These are phyloP conservation scores for Regulus satrapa DNA, from an alignment of 2,113 vertebrate genomes.

Conservation along the genomic window DNA sequence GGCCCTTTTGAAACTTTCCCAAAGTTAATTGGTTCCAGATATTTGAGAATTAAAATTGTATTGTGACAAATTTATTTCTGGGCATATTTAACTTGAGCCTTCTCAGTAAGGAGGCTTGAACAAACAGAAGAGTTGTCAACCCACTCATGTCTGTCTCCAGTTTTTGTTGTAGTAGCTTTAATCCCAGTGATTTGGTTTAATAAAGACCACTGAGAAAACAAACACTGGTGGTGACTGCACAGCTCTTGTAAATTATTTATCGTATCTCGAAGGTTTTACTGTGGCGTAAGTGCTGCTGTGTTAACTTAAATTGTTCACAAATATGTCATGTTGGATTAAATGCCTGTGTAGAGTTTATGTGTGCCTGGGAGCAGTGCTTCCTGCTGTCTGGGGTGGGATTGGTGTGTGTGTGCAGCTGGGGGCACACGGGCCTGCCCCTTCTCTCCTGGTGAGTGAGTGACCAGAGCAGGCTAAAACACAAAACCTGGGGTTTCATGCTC, in stretches of 20 bases:
- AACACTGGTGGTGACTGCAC: not conserved
- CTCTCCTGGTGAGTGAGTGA: not conserved
- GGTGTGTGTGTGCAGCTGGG: not conserved
- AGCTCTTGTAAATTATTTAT: conserved; percentile 50
- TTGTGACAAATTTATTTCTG: conserved; percentile 69
- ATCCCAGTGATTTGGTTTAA: conserved; percentile 48
- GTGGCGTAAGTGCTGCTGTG: not conserved
- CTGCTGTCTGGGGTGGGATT: not conserved
- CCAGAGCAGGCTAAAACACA: not conserved
- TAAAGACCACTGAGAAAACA: conserved; percentile 61
- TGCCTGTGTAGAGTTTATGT: not conserved
- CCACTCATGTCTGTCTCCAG: conserved; percentile 50
- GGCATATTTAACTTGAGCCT: conserved; percentile 43
- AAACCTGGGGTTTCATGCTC: not conserved
- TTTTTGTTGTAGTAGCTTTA: conserved; percentile 55
- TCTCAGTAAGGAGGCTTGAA: conserved; percentile 37
- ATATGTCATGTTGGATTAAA: conserved; percentile 11
- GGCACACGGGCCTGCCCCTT: not conserved
- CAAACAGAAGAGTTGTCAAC: conserved; percentile 59
- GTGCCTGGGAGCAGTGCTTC: not conserved
- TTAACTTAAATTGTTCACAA: conserved; percentile 31
- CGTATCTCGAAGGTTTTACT: conserved; percentile 33
- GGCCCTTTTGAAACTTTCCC: conserved; percentile 76
- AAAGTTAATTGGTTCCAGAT: conserved; percentile 74
- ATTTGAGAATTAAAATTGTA: conserved; percentile 63